phyloP scores from a whole-genome alignment of 2,113 vertebrate genomes.

The Oceanites oceanicus region DNA sequence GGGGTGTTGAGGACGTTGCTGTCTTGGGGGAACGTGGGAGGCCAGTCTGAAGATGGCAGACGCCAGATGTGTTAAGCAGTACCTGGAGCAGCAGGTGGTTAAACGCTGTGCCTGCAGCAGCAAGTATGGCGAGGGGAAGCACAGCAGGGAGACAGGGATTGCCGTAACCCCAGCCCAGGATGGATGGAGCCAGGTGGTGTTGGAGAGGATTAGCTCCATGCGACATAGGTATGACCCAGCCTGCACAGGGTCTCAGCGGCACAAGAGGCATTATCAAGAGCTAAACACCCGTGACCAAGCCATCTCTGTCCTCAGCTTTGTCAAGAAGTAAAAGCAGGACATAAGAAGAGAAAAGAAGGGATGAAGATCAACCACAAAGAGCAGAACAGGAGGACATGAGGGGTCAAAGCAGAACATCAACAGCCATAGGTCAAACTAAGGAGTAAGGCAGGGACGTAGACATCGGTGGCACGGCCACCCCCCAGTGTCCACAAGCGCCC shows the following conservation, averaged over 20 bases:
- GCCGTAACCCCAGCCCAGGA: not conserved
- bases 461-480: accelerated
- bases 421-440: not conserved
- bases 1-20: no score
- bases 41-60: not conserved
- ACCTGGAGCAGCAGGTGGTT: not conserved
- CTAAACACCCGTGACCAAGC: not conserved
- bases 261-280: not conserved
- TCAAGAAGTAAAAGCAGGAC: not conserved
- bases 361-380: not conserved
- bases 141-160: not conserved
- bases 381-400: not conserved
- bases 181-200: accelerated
- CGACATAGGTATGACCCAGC: not conserved
- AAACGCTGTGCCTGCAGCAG: not conserved
- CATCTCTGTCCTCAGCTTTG: not conserved
- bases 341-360: not conserved
- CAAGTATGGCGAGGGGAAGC: accelerated
- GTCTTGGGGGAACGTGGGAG: not conserved
- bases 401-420: not conserved
- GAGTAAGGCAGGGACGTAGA: not conserved
- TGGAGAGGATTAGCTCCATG: not conserved
- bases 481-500: accelerated
- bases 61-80: not conserved
- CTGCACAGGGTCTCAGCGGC: not conserved